phyloP scores from a whole-genome alignment of 2,113 vertebrate genomes.

The Coregonus clupeaformis region DNA sequence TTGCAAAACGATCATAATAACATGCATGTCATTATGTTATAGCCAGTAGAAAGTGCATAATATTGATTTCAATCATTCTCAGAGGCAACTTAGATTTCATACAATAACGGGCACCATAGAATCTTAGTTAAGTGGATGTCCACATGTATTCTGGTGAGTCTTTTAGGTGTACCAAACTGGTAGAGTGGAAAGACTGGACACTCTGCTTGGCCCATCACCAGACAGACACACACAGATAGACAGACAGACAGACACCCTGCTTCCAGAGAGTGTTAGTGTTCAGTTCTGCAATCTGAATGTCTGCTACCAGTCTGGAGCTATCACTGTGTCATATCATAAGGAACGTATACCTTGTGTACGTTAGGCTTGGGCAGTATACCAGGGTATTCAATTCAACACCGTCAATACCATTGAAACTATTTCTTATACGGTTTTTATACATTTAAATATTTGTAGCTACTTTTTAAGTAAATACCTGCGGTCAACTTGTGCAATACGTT shows the following conservation, averaged over 20 bases:
- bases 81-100: not conserved
- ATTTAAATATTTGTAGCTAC: no score
- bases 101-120: not conserved
- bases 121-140: not conserved
- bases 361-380: not conserved
- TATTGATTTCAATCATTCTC: not conserved
- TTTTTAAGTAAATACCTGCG: no score
- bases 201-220: constrained; percentile 40
- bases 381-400: no score
- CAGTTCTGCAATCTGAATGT: constrained; percentile 48
- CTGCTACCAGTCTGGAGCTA: constrained; percentile 22
- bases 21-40: not conserved
- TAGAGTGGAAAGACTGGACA: constrained; percentile 31
- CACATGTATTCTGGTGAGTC: not conserved
- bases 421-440: no score
- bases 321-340: constrained; percentile 39
- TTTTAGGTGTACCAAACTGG: constrained; percentile 15
- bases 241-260: constrained; percentile 22
- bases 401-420: no score
- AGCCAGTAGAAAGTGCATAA: no score
- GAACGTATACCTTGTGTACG: constrained; percentile 10
- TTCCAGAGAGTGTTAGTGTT: constrained; percentile 30
- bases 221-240: not conserved
- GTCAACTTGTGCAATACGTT: no score
- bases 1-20: not conserved